Percentiles rank a stretch among this genome's conserved stretches.
Evolutionary conservation across 2,888 invertebrate genomes (phyloP).

Genomic region (Drosophila anceps): DNA sequence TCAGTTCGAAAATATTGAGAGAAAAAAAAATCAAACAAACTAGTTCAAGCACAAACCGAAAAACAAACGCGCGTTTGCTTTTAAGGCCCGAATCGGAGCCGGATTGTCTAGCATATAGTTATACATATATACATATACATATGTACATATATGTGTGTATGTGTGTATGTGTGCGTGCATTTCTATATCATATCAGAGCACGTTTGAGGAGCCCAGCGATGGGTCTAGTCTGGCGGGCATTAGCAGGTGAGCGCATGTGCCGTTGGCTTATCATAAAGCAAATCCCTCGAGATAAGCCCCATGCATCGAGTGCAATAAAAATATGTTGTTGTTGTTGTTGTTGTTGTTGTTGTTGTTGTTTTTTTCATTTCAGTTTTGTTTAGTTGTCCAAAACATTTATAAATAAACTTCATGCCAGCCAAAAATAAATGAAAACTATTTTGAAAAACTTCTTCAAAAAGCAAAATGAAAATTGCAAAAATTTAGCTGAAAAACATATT

Average conservation of each 20-base stretch:
- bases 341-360: neutral
- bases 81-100: conserved; percentile 32
- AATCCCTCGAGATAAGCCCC: conserved; percentile 35
- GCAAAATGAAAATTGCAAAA: neutral
- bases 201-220: neutral
- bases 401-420: conserved; percentile 9
- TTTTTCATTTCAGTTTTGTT: neutral
- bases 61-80: conserved; percentile 9
- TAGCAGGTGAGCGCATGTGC: neutral
- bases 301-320: conserved; percentile 33
- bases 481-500: neutral
- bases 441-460: neutral
- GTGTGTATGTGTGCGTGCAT: no score
- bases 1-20: conserved; percentile 13
- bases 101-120: conserved; percentile 13
- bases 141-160: neutral
- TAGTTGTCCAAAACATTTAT: conserved; percentile 20
- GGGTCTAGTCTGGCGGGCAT: conserved; percentile 2
- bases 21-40: conserved; percentile 22
- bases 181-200: neutral
- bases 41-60: conserved; percentile 55
- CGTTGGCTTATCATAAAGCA: conserved; percentile 33
- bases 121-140: neutral
- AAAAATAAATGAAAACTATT: conserved; percentile 4
- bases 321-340: no score